Conservation (phyloP, 2,797 vertebrate genomes). For the Acanthis flammea region DNA sequence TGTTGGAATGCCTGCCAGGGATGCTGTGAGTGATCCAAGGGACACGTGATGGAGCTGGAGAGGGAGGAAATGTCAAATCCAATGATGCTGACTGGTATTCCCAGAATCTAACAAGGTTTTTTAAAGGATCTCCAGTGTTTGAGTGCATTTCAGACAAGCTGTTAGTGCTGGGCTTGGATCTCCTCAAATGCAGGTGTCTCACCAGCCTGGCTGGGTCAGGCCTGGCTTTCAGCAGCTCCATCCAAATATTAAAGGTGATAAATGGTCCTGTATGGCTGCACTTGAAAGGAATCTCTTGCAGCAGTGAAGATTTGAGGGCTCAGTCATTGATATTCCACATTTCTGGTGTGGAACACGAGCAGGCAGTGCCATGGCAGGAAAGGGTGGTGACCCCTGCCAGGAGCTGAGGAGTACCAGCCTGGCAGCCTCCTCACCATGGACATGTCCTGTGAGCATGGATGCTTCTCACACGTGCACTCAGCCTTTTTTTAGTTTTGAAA, state of each 20-base stretch:
- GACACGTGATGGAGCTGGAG: accelerated
- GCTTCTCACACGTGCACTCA: background rate
- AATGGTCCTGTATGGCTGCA: background rate
- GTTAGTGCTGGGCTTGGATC: background rate
- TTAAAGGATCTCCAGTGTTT: background rate
- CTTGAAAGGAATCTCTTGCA: too few relatives aligned
- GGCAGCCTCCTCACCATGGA: background rate
- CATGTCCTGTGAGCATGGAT: too few relatives aligned
- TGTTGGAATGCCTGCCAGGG: background rate
- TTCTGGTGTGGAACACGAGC: accelerated
- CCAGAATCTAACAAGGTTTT: background rate
- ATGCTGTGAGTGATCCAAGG: background rate
- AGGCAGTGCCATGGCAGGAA: background rate
- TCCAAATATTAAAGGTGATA: background rate
- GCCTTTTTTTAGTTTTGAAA: background rate
- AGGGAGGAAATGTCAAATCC: background rate
- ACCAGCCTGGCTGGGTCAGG: background rate
- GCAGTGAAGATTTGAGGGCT: background rate
- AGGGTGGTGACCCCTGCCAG: accelerated
- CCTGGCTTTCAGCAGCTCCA: background rate
- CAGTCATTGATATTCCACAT: accelerated
- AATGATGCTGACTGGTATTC: background rate
- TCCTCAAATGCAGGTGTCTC: background rate
- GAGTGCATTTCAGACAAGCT: background rate
- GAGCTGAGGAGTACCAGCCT: background rate